Evolutionary conservation across 2,888 invertebrate species (phyloP), one percentile per base, ranked within the genome.

Genomic region (Scaptomyza tumidula): DNA sequence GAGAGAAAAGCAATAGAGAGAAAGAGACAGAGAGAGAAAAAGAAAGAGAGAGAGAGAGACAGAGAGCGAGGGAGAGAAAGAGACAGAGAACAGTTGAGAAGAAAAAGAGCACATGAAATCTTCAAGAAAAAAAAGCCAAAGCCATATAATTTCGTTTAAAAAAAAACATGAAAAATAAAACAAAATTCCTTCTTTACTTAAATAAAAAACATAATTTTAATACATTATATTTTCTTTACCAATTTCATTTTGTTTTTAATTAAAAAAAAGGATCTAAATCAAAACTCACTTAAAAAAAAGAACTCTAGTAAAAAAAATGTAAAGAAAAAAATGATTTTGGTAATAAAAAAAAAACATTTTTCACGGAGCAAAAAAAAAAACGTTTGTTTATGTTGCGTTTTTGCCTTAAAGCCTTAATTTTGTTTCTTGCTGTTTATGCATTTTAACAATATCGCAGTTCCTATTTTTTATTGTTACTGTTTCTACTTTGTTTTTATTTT

Each of bases 111-210:
- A 88, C 73, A 84, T 78, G 68, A 82, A 77, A 65, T 68, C 70
- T 80, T 67, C 37, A 73, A 7, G 7, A 41, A 41, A 75, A 86
- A 88, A 88, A 88, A 91, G 90, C 91, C 91, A 91, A 91, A 86
- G 90, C 88, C 90, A 91, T 83, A 29, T 13, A 66, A 78, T 74
- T 80, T 80, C 71, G 70, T 75, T 72, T 6, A 48, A 67, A 31
- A 1, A 3, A n/a, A 29, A 19, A 60, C 44, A 67, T 24, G 1
- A 7, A n/a, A 29, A 29, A 44, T n/a, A 41, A 33, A 64, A 46
- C 31, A 2, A 50, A 48, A 50, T 37, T 43, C 14, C 7, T 10
- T 13, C 27, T 19, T 19, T 19, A 1, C 19, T 2, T 19, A 19
- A 19, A 19, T 19, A 19, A 19, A 14, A 33, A 48, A 57, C 14